These are phyloP conservation scores for Drosophila subpulchrella DNA, from an alignment of 1,140 invertebrate species.

Conservation along the genomic window DNA sequence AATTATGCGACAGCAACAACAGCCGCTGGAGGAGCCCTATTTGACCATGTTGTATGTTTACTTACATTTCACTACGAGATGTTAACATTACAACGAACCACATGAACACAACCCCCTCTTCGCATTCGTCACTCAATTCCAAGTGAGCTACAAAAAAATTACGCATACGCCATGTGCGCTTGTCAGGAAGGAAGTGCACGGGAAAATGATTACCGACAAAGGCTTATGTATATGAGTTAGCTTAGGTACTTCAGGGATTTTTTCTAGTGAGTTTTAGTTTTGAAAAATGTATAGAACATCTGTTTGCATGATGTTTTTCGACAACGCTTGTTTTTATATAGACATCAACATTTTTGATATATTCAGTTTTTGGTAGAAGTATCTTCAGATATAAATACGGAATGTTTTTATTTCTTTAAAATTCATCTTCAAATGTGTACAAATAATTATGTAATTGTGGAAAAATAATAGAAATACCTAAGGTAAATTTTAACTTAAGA, in stretches of 20 bases:
- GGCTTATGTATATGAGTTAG: not conserved
- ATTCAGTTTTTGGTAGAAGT: too few relatives aligned
- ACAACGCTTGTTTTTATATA: too few relatives aligned
- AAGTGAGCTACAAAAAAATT: conserved; percentile 27
- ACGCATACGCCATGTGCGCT: conserved; percentile 38
- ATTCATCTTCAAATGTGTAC: too few relatives aligned
- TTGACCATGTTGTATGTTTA: conserved; percentile 49
- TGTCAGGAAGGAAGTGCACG: not conserved
- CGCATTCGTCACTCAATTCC: not conserved
- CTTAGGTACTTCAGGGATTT: too few relatives aligned
- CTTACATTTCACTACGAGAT: conserved; percentile 50
- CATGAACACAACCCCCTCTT: not conserved
- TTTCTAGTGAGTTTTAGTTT: not conserved
- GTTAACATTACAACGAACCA: conserved; percentile 60
- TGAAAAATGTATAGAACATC: not conserved
- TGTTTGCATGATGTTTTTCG: too few relatives aligned
- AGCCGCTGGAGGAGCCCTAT: conserved; percentile 4
- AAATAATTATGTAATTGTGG: too few relatives aligned
- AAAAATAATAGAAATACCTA: too few relatives aligned
- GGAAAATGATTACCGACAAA: conserved; percentile 1
- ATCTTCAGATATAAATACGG: too few relatives aligned
- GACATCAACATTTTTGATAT: too few relatives aligned
- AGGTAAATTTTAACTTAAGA: not conserved
- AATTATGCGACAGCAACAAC: conserved; percentile 36
- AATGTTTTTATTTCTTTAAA: too few relatives aligned